Conservation (phyloP, 2,888 invertebrate genomes). For the Drosophila longiperda region DNA sequence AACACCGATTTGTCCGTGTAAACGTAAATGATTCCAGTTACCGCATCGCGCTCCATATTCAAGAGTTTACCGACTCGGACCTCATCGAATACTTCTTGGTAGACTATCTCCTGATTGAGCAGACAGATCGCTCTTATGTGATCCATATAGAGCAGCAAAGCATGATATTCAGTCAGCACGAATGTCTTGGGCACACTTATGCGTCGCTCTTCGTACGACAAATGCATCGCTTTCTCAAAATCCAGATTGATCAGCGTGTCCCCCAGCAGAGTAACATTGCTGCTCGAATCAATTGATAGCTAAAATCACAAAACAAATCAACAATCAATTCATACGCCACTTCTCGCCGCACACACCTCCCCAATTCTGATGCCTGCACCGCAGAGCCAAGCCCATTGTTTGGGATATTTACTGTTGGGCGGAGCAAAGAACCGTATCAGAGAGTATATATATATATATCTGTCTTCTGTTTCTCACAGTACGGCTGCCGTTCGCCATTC, state of each 20-base stretch:
- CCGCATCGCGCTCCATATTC: constrained; percentile 92
- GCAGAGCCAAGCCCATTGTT: constrained; percentile 94
- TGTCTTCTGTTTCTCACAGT: constrained; percentile 90
- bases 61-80: constrained; percentile 90
- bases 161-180: constrained; percentile 95
- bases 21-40: constrained; percentile 93
- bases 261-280: constrained; percentile 57
- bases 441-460: too few relatives aligned
- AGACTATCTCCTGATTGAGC: constrained; percentile 93
- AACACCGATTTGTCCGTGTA: constrained; percentile 94
- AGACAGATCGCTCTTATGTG: constrained; percentile 93
- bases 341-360: constrained; percentile 86
- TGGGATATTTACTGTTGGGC: constrained; percentile 89
- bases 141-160: constrained; percentile 92
- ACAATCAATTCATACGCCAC: background rate
- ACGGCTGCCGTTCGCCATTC: constrained; percentile 70
- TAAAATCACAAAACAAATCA: constrained; percentile 13
- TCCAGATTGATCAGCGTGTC: constrained; percentile 69
- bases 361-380: constrained; percentile 93
- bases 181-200: constrained; percentile 89
- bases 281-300: constrained; percentile 54
- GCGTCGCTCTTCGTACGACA: constrained; percentile 80
- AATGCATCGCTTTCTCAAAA: constrained; percentile 67
- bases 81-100: constrained; percentile 93
- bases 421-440: constrained; percentile 91